A percentile compares a stretch with the other conserved stretches of the same genome.
phyloP scores from a whole-genome alignment of 1,140 invertebrate genomes.

The Diachasmimorpha longicaudata region DNA sequence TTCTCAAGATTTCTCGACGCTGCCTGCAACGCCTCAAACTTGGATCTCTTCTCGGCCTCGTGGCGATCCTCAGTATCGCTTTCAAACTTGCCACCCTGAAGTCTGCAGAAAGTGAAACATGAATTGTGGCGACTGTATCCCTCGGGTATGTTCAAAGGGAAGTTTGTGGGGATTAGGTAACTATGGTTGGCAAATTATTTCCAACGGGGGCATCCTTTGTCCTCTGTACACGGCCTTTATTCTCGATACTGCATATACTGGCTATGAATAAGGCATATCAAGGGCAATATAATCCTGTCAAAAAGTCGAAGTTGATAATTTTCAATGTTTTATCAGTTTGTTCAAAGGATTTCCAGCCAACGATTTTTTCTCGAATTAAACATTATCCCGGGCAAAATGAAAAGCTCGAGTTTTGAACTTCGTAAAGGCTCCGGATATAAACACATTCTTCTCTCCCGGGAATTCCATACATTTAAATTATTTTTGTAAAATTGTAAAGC shows the following conservation, averaged over 20 bases:
- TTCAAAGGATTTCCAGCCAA: no score
- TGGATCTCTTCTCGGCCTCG: slow-evolving; percentile 41
- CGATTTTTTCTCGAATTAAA: background rate
- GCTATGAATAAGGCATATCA: background rate
- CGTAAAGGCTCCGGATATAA: background rate
- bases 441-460: background rate
- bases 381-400: background rate
- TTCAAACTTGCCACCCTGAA: slow-evolving; percentile 19
- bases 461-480: no score
- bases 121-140: background rate
- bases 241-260: no score
- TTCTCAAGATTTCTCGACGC: slow-evolving; percentile 47
- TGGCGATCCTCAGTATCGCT: slow-evolving; percentile 26
- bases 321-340: background rate
- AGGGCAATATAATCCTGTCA: background rate
- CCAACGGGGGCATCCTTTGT: background rate
- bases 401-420: background rate
- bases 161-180: background rate
- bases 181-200: background rate
- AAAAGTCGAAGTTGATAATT: background rate
- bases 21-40: slow-evolving; percentile 50
- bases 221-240: background rate
- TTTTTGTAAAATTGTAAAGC: no score
- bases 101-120: background rate
- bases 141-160: background rate